Base-by-base conservation (phyloP, 2,888 invertebrate genomes). In the Heliconius aoede region DNA sequence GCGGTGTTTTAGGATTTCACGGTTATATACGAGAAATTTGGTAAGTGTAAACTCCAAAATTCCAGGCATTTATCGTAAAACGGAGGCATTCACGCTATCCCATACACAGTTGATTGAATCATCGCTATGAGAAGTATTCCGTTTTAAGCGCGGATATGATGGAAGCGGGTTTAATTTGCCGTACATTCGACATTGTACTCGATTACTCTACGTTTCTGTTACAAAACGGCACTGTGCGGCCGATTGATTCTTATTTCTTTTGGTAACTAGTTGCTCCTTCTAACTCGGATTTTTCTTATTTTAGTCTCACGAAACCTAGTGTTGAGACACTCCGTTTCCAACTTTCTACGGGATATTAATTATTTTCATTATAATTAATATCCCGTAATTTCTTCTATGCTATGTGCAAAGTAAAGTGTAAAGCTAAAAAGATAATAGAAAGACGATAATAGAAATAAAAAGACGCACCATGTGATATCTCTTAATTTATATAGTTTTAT, bases 51-150 rank as follows among this genome's bases (percentile, higher is more conserved):
- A 72, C 60, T 72, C 60, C 40, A 61, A 72, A 40, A 72, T 72
- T 65, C 73, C 26, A 64, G 60, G 60, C 30, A 60, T 69, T 65
- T 69, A 71, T 86, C 86, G 88, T 78, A 84, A 81, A 84, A 77
- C 81, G 80, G 84, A 86, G 83, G 86, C 88, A 86, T 89, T 86
- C 86, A 81, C 87, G 91, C 90, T 91, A 91, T 91, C 90, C 90
- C 83, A 85, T 87, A 88, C 85, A 87, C 89, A 87, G 90, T 89
- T 89, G 90, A 91, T 90, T 90, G 90, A 84, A 85, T 85, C 84
- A 83, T 83, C 82, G 89, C 88, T 89, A 91, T 90, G 89, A 86
- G 87, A 86, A 87, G 87, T 87, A 89, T 89, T 55, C 30, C 21
- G 51, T 61, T 69, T 69, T 71, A 40, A 69, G 60, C 71, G 28